Evolutionary conservation across 1,140 invertebrate species (phyloP).

Genomic region (Dufourea novaeangliae): DNA sequence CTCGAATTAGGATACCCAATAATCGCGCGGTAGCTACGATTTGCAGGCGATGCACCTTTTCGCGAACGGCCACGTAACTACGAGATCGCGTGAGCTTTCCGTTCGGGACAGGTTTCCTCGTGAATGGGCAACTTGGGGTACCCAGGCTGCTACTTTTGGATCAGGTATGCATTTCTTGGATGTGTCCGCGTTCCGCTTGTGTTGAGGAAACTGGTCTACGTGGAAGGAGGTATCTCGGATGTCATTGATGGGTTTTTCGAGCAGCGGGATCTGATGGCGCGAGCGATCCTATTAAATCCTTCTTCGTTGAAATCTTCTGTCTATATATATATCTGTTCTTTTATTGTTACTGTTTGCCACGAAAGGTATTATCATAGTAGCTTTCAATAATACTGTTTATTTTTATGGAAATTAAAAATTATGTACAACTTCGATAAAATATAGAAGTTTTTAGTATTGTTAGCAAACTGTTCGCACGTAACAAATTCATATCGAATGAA

Average conservation of each 20-base stretch:
- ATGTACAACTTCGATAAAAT: no score
- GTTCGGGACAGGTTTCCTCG: constrained; percentile 15
- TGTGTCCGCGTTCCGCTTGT: not conserved
- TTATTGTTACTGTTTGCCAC: not conserved
- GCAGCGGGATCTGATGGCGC: no score
- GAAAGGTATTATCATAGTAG: no score
- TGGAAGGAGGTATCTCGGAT: not conserved
- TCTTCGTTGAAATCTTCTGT: not conserved
- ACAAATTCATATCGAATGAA: no score
- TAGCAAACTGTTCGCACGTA: not conserved
- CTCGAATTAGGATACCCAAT: constrained; percentile 63
- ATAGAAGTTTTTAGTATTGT: no score
- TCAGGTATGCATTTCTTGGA: not conserved
- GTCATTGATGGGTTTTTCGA: not conserved
- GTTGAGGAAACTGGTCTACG: not conserved
- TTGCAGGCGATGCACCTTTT: not conserved
- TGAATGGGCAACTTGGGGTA: not conserved
- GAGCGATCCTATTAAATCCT: not conserved
- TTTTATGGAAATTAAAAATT: no score
- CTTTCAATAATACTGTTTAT: no score
- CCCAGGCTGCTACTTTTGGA: not conserved
- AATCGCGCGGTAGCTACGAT: constrained; percentile 32
- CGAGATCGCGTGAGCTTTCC: constrained; percentile 54
- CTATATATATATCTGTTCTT: not conserved
- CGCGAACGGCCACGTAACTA: constrained; percentile 39